These are phyloP conservation scores for Bombus confusus DNA, from an alignment of 1,140 invertebrate genomes.

Conservation along the genomic window DNA sequence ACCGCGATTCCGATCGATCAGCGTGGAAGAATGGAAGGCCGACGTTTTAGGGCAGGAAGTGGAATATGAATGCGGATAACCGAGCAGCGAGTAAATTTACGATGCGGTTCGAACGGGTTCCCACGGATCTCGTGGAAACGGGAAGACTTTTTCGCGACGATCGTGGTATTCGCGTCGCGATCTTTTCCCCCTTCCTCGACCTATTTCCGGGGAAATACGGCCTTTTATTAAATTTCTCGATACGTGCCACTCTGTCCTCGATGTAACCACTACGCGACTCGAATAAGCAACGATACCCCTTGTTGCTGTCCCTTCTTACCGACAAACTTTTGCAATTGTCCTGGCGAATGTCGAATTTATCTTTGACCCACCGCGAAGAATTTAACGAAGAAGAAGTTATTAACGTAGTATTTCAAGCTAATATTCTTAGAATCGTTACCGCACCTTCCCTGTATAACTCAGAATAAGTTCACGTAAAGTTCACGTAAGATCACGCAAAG, in stretches of 20 bases:
- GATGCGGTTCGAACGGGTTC: slow-evolving; percentile 45
- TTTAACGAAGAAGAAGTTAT: background rate
- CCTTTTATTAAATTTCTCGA: slow-evolving; percentile 52
- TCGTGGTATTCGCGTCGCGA: slow-evolving; percentile 30
- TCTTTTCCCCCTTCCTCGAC: slow-evolving; percentile 17
- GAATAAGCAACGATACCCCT: slow-evolving; percentile 23
- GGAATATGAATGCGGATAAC: slow-evolving; percentile 46
- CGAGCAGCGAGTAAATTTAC: slow-evolving; percentile 41
- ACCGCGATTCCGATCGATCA: slow-evolving; percentile 17
- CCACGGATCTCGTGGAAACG: slow-evolving; percentile 22
- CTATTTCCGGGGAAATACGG: slow-evolving; percentile 35
- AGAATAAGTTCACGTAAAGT: slow-evolving; percentile 26
- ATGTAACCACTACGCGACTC: background rate
- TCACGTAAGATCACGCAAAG: background rate
- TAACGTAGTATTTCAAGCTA: background rate
- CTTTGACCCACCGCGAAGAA: background rate
- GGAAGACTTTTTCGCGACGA: slow-evolving; percentile 14
- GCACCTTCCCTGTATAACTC: background rate
- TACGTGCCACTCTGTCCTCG: slow-evolving; percentile 26
- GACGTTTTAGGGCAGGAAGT: slow-evolving; percentile 32
- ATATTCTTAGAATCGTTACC: background rate
- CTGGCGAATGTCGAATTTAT: background rate
- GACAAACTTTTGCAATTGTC: background rate
- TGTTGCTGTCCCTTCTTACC: background rate
- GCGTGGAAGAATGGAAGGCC: slow-evolving; percentile 13